Evolutionary conservation across 1,140 invertebrate genomes (phyloP), one percentile per base, ranked within the genome.

Genomic region (Triops cancriformis): DNA sequence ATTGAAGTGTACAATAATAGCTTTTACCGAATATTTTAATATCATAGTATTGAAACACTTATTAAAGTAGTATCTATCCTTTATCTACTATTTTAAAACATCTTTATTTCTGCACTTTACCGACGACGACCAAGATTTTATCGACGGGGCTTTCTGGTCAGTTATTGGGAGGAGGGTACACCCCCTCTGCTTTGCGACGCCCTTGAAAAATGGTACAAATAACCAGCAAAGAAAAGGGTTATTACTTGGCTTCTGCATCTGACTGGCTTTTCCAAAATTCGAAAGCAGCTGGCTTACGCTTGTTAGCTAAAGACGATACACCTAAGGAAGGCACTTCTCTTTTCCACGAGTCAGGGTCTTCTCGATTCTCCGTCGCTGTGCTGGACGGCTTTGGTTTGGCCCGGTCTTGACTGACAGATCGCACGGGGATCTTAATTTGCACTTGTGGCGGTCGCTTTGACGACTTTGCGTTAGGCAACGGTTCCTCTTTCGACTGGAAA

Each of bases 201-300:
- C n/a, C n/a, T n/a, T n/a, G n/a, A n/a, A n/a, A n/a, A 37, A 37
- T 37, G 7, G 7, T 37, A 7, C 2, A 37, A 37, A 37, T 37
- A 37, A 37, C 7, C 31, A 37, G 31, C 31, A 37, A 7, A 2
- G 31, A 37, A 37, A 37, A 37, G 31, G n/a, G 31, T 37, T 1
- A 10, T 64, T 64, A 64, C 51, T 64, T 64, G 51, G 10, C 6
- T 64, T 64, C 18, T 23, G 6, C 18, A 18, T 12, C 73, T 12
- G 11, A 73, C 73, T 81, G 74, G 72, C 41, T 80, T 73, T 82
- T 79, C 82, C 82, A 83, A 76, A 82, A 83, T 11, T 81, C 80
- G 4, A 82, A 43, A 3, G 81, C 82, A 14, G 82, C 80, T 12
- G 82, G 82, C 0, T 78, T 31, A 12, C 72, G 41, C 42, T 78